Conservation (phyloP, 2,797 vertebrate genomes). For the Pseudocheirus occidentalis region DNA sequence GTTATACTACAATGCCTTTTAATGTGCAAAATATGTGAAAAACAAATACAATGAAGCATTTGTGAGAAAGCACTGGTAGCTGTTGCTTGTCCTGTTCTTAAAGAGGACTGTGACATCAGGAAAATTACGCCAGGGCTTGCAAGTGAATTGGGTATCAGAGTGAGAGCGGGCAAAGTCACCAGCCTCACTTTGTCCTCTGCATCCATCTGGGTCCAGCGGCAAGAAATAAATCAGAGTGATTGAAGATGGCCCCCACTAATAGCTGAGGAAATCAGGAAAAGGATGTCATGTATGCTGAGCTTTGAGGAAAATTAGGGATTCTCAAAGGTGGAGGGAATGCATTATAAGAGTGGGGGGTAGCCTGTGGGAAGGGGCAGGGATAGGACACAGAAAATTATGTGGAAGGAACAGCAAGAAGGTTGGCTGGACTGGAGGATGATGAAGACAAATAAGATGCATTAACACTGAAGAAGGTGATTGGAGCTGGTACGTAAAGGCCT, state of each 20-base stretch:
- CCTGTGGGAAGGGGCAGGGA: background rate
- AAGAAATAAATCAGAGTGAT: too few relatives aligned
- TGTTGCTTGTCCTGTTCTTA: too few relatives aligned
- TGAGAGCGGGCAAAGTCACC: too few relatives aligned
- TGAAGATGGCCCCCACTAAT: background rate
- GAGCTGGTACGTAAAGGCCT: background rate
- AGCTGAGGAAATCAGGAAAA: background rate
- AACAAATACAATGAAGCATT: background rate
- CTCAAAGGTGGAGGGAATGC: background rate
- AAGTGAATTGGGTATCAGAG: too few relatives aligned
- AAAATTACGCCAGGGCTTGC: too few relatives aligned
- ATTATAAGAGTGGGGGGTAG: background rate
- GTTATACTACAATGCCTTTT: background rate
- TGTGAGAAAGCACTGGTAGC: background rate
- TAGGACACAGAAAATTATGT: background rate
- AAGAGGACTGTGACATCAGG: too few relatives aligned
- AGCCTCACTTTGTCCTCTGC: too few relatives aligned
- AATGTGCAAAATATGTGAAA: background rate
- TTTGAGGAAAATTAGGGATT: background rate
- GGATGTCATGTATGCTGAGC: background rate
- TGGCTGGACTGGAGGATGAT: background rate
- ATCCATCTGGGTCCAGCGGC: too few relatives aligned
- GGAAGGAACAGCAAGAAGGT: background rate
- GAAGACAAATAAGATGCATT: background rate
- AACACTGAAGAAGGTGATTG: background rate